Conservation (phyloP, 2,888 invertebrate genomes). For the Yponomeuta evonymella region DNA sequence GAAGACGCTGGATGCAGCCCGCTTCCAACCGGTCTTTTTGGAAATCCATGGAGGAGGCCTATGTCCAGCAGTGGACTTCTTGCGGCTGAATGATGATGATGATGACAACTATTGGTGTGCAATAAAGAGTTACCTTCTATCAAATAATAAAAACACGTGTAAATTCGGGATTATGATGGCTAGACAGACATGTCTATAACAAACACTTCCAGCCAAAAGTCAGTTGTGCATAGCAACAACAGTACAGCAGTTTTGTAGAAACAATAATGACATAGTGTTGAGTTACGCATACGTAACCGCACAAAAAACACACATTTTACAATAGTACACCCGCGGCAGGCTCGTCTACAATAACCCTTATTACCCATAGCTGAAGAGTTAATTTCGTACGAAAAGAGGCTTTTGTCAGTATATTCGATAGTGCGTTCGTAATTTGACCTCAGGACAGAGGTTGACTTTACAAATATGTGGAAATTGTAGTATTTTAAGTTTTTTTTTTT, state of each 20-base stretch:
- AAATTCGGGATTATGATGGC: no score
- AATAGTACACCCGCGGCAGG: background rate
- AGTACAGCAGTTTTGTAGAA: background rate
- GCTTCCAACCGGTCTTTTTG: no score
- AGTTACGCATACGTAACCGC: background rate
- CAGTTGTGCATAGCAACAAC: background rate
- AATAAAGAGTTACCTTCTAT: no score
- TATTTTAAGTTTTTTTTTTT: background rate
- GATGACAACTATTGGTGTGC: no score
- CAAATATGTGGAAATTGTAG: background rate
- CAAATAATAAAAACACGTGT: no score
- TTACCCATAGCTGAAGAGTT: background rate
- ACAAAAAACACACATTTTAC: constrained; percentile 3
- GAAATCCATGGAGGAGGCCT: no score
- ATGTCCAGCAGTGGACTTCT: no score
- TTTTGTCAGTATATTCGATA: constrained; percentile 11
- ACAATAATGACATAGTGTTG: background rate
- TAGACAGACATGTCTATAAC: no score
- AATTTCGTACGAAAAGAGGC: constrained; percentile 21
- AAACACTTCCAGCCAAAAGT: no score
- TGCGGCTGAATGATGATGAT: no score
- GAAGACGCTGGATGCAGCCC: no score
- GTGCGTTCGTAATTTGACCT: background rate
- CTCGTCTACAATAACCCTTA: background rate
- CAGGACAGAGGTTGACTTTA: background rate